phyloP scores from a whole-genome alignment of 2,888 invertebrate genomes.

The Trachelus tabidus region DNA sequence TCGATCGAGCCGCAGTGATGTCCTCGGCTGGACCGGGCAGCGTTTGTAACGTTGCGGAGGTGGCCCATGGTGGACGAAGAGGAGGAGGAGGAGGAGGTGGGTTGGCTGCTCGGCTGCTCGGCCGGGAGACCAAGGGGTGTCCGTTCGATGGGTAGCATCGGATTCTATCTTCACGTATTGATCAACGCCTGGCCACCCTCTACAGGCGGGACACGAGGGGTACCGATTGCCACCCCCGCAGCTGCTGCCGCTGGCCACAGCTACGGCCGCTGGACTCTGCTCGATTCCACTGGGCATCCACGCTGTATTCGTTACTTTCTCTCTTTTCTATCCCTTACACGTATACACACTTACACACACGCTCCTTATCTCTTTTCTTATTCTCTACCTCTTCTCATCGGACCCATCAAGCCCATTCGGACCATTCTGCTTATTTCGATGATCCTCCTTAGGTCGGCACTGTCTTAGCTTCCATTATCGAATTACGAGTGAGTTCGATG shows the following conservation, averaged over 20 bases:
- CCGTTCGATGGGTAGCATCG: conserved; percentile 62
- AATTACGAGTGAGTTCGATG: not conserved
- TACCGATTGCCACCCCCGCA: conserved; percentile 60
- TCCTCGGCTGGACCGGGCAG: conserved; percentile 51
- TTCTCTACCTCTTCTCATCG: not conserved
- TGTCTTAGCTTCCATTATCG: not conserved
- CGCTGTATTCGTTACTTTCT: conserved; percentile 35
- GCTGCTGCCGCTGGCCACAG: conserved; percentile 58
- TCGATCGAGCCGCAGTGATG: conserved; percentile 57
- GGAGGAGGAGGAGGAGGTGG: not conserved
- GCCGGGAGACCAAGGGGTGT: conserved; percentile 28
- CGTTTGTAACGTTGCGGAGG: conserved; percentile 36
- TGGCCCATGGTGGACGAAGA: conserved; percentile 16
- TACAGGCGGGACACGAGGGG: conserved; percentile 32
- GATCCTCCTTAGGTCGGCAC: not conserved
- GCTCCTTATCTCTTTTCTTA: not conserved
- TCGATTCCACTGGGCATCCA: conserved; percentile 35
- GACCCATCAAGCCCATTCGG: not conserved
- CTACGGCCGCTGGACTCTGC: conserved; percentile 64
- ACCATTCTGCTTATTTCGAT: not conserved
- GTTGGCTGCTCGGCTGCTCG: not conserved
- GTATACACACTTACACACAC: not conserved
- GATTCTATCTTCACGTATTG: conserved; percentile 67
- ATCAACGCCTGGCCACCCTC: conserved; percentile 65
- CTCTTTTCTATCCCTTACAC: not conserved